A percentile compares a stretch with the other conserved stretches of the same genome.
These are phyloP conservation scores for Teleiodes luculella DNA, from an alignment of 2,888 invertebrate genomes.

Conservation along the genomic window DNA sequence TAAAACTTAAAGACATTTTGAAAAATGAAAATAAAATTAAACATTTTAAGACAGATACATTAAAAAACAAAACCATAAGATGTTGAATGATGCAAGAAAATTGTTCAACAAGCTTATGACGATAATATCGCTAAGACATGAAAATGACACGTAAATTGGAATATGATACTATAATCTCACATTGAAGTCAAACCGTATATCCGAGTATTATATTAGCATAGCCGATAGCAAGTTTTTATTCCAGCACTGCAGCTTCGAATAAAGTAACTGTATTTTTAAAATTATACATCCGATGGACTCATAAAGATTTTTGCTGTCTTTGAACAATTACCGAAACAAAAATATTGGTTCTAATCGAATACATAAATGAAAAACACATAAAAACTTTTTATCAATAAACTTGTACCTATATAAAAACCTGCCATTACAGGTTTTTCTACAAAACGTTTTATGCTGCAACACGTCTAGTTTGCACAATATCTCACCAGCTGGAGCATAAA, in stretches of 20 bases:
- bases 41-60: conserved; percentile 1
- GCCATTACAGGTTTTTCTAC: too few species aligned
- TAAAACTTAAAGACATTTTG: too few species aligned
- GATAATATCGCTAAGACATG: conserved; percentile 6
- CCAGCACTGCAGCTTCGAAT: not conserved
- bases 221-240: not conserved
- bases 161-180: not conserved
- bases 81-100: conserved; percentile 21
- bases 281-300: too few species aligned
- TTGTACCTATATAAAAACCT: too few species aligned
- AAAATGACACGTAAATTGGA: conserved; percentile 3
- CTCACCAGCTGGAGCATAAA: not conserved
- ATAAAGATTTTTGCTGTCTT: too few species aligned
- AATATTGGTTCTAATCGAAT: too few species aligned
- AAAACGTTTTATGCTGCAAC: not conserved
- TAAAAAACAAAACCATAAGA: conserved; percentile 9
- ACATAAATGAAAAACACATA: too few species aligned
- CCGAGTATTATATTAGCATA: not conserved
- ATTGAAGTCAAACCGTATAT: conserved; percentile 12
- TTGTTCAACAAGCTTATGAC: conserved; percentile 15
- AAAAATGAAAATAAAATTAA: not conserved
- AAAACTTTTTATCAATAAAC: too few species aligned
- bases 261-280: not conserved
- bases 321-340: too few species aligned
- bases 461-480: not conserved